phyloP scores from a whole-genome alignment of 2,797 vertebrate genomes.

The Platyrinchus mystaceus region DNA sequence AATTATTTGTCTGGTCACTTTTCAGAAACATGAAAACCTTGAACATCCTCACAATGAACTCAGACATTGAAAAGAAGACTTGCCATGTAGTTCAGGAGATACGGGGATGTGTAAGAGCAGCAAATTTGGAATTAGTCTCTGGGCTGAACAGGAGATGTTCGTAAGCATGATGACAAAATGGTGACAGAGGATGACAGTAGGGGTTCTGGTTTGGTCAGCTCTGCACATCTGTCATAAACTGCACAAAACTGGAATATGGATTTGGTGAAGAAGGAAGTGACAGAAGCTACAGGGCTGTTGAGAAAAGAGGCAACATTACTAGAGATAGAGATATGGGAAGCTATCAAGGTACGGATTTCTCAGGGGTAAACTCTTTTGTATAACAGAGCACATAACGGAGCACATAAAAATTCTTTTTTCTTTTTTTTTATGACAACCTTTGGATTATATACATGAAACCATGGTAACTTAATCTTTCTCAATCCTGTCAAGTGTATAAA shows the following conservation, averaged over 20 bases:
- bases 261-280: not conserved
- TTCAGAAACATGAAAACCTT: not conserved
- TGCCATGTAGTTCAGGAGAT: not conserved
- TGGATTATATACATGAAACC: not conserved
- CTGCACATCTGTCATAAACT: not conserved
- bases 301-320: not conserved
- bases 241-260: not conserved
- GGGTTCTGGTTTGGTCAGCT: not conserved
- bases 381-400: not conserved
- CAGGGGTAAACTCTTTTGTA: not conserved
- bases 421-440: not conserved
- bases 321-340: not conserved
- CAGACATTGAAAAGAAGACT: not conserved
- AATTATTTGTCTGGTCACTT: not conserved
- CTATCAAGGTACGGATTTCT: not conserved
- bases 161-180: rapidly evolving
- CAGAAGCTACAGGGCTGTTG: not conserved
- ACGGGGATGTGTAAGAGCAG: not conserved
- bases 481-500: not conserved
- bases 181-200: not conserved
- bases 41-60: not conserved
- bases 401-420: not conserved
- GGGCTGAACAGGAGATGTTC: not conserved
- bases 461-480: not conserved
- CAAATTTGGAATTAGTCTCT: not conserved